Evolutionary conservation across 2,797 vertebrate genomes (phyloP).

Genomic region (Micromesistius poutassou): DNA sequence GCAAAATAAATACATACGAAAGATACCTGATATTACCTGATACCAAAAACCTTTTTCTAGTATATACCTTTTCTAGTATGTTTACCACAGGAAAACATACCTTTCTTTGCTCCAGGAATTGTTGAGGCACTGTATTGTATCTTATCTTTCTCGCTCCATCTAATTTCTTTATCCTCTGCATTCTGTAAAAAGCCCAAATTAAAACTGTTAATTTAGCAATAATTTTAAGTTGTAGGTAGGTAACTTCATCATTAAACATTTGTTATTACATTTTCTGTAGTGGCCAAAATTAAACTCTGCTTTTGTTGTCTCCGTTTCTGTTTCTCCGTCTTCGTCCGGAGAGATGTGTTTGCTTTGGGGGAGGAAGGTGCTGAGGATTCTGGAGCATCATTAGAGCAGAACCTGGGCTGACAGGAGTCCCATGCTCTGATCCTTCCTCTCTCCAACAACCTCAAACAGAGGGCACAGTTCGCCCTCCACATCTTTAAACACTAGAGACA

Average conservation of each 20-base stretch:
- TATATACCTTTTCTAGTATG: too few species aligned
- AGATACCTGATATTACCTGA: not conserved
- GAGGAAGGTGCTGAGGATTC: slow-evolving; percentile 19
- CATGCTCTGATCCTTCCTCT: slow-evolving; percentile 26
- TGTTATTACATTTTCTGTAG: slow-evolving; percentile 39
- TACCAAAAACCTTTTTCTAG: not conserved
- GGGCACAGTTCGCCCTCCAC: slow-evolving; percentile 53
- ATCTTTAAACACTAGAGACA: slow-evolving; percentile 48
- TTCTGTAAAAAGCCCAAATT: slow-evolving; percentile 54
- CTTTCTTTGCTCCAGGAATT: slow-evolving; percentile 80
- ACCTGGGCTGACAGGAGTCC: slow-evolving; percentile 19
- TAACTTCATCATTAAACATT: not conserved
- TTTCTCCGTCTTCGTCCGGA: slow-evolving; percentile 60
- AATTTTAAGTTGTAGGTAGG: not conserved
- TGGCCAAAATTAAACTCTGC: slow-evolving; percentile 62
- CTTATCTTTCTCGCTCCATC: slow-evolving; percentile 74
- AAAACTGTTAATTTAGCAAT: not conserved
- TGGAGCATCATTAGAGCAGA: slow-evolving; percentile 34
- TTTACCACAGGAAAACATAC: slow-evolving; percentile 45
- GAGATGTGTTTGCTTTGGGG: slow-evolving; percentile 9
- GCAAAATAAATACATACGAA: slow-evolving; percentile 44
- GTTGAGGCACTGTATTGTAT: slow-evolving; percentile 69
- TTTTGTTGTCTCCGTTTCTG: slow-evolving; percentile 57
- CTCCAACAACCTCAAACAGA: slow-evolving; percentile 26
- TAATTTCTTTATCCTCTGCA: slow-evolving; percentile 41